phyloP scores from a whole-genome alignment of 2,888 invertebrate genomes.

The Andrena bucephala region DNA sequence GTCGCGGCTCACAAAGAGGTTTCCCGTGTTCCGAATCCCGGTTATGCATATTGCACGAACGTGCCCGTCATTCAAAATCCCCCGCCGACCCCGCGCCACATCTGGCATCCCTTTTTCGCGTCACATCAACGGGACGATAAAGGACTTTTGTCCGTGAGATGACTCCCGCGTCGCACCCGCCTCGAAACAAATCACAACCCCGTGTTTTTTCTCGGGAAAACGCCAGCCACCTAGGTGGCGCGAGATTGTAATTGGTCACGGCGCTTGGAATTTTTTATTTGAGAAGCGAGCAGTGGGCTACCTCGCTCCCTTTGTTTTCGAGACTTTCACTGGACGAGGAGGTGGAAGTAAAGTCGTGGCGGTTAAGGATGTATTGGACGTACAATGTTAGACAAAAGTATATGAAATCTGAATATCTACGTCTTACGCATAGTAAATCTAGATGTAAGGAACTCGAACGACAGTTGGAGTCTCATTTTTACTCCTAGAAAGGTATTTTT shows the following conservation, averaged over 20 bases:
- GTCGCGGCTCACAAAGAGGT: slow-evolving; percentile 81
- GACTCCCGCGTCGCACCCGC: slow-evolving; percentile 16
- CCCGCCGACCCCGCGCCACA: slow-evolving; percentile 28
- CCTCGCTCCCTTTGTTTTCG: background rate
- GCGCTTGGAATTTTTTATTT: background rate
- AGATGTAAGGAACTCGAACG: no score
- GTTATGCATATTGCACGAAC: slow-evolving; percentile 83
- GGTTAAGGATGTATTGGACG: no score
- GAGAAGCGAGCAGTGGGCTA: background rate
- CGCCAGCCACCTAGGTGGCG: background rate
- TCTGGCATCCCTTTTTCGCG: slow-evolving; percentile 64
- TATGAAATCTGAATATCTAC: no score
- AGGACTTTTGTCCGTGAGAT: slow-evolving; percentile 25
- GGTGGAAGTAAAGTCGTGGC: background rate
- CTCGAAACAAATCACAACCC: slow-evolving; percentile 17
- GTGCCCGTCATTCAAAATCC: slow-evolving; percentile 81
- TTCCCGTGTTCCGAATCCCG: slow-evolving; percentile 80
- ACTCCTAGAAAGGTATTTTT: no score
- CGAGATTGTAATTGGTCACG: background rate
- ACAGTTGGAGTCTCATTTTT: no score
- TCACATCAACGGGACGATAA: slow-evolving; percentile 58
- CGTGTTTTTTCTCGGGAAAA: background rate
- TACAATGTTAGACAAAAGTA: no score
- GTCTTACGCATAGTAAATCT: no score
- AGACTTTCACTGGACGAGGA: background rate